Base-by-base conservation (phyloP, 1,140 invertebrate species). In the Drusus annulatus region DNA sequence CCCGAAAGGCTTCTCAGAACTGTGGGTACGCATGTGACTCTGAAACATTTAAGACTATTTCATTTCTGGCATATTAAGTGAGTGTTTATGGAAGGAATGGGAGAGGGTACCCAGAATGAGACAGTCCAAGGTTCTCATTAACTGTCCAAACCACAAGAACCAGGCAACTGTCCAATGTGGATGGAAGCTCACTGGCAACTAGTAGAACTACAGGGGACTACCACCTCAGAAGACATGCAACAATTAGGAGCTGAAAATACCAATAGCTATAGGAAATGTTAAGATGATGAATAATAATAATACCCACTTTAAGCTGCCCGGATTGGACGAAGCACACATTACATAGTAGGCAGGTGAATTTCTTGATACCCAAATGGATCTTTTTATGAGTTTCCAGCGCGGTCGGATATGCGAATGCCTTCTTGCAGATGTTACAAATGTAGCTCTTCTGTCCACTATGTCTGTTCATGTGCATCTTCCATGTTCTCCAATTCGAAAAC, bases 381-480 rank as follows among this genome's bases (percentile, higher is more conserved):
- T 79, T 82, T 62, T 84, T 68, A 36, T 87, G 86, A 17, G 82
- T 84, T 65, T 76, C 80, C 0, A 80, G 25, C 0, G 68, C 79
- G 23, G 79, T 76, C 0, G 79, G 79, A 80, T 80, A 80, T 19
- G 60, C 88, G 77, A 91, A 91, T 1, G 85, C 79, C 77, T 90
- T 90, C 2, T 86, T 86, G 84, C 90, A 91, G 0, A 89, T 71
- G 23, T 88, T 85, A 78, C 90, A 91, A 3, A 82, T 79, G 21
- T 87, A 86, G 4, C 85, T 84, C 75, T 84, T 84, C 23, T 86
- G 80, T 6, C 87, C 88, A 3, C 85, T 86, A 76, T 90, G 89
- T 5, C 73, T 71, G 54, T 80, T 80, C 79, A 80, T 76, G 51
- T 80, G 79, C 79, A 80, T 80, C 76, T 76, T 80, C 13, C 63